Evolutionary conservation across 2,113 vertebrate genomes (phyloP).

Genomic region (Motacilla tschutschensis): DNA sequence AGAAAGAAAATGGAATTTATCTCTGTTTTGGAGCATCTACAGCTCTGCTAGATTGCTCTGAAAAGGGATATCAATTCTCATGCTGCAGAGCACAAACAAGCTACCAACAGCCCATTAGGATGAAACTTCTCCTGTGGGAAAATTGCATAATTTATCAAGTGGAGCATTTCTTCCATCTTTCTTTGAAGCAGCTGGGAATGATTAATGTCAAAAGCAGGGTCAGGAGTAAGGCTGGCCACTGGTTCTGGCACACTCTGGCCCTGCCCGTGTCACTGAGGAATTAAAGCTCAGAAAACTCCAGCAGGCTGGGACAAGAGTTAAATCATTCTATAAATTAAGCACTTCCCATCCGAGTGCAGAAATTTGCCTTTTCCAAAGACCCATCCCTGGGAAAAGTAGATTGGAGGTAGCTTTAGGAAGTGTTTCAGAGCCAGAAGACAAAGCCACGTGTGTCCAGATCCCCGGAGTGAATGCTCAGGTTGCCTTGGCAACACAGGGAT

Average conservation of each 20-base stretch:
- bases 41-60: neutral
- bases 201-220: slow-evolving; percentile 10
- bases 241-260: neutral
- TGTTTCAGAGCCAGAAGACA: neutral
- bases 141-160: slow-evolving; percentile 49
- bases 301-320: neutral
- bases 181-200: slow-evolving; percentile 33
- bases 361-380: neutral
- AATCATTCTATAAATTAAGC: neutral
- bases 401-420: neutral
- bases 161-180: neutral
- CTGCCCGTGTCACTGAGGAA: neutral
- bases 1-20: slow-evolving; percentile 9
- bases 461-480: slow-evolving; percentile 12
- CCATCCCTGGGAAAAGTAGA: neutral
- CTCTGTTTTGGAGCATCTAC: neutral
- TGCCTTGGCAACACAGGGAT: slow-evolving; percentile 41
- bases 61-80: neutral
- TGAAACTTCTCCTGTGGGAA: slow-evolving; percentile 24
- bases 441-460: neutral
- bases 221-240: neutral
- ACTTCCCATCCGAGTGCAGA: neutral
- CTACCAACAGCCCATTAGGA: slow-evolving; percentile 50
- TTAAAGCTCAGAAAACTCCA: neutral
- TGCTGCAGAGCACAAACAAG: slow-evolving; percentile 40